Conservation (phyloP, 2,888 invertebrate species). For the Cryptops parisi region DNA sequence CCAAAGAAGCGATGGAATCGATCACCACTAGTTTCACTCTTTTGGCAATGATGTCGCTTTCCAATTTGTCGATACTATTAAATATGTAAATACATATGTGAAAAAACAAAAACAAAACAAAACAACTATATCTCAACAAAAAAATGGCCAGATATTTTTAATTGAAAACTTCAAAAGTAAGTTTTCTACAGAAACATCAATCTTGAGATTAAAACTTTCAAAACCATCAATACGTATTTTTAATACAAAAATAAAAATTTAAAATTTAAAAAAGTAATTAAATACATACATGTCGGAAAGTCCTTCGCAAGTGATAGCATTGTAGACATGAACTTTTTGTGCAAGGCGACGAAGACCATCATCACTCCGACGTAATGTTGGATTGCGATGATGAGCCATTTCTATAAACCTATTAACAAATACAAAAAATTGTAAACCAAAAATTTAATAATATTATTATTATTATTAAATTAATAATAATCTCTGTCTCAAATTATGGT, state of each 20-base stretch:
- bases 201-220: too few relatives aligned
- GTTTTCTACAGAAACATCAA: too few relatives aligned
- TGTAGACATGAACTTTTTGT: neutral
- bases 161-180: too few relatives aligned
- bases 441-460: neutral
- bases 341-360: neutral
- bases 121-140: too few relatives aligned
- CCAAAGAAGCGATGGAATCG: slow-evolving; percentile 1
- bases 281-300: neutral
- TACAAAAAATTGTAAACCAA: neutral
- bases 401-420: neutral
- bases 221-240: neutral
- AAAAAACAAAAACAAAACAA: neutral
- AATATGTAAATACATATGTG: neutral
- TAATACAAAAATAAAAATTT: neutral
- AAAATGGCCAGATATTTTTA: too few relatives aligned
- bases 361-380: neutral
- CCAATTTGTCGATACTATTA: neutral
- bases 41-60: neutral
- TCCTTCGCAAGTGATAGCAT: neutral
- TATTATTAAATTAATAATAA: too few relatives aligned
- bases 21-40: neutral
- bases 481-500: too few relatives aligned
- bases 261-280: neutral
- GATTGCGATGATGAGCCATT: neutral